Conservation (phyloP, 2,113 vertebrate species). For the Penelope pileata region DNA sequence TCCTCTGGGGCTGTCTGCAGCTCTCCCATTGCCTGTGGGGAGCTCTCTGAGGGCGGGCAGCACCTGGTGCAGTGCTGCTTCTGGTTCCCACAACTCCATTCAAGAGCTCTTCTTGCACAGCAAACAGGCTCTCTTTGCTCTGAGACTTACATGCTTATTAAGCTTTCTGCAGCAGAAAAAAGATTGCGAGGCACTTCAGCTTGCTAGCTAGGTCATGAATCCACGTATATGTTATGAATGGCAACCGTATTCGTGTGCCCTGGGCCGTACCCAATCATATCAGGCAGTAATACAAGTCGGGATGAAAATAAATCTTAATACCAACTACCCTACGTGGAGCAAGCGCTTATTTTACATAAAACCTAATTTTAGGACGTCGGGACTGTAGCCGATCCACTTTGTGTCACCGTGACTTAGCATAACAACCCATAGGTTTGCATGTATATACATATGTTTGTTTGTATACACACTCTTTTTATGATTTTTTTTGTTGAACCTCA, state of each 20-base stretch:
- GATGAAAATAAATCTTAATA: conserved; percentile 54
- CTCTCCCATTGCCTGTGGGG: background rate
- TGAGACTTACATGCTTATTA: background rate
- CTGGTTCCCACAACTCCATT: background rate
- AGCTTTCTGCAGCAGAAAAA: conserved; percentile 20
- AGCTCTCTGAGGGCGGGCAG: background rate
- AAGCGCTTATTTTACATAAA: conserved; percentile 51
- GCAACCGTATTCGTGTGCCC: background rate
- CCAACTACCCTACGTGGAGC: conserved; percentile 30
- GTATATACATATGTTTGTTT: background rate
- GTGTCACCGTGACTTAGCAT: conserved; percentile 4
- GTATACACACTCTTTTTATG: accelerated
- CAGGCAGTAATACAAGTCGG: background rate
- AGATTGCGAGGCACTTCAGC: conserved; percentile 31
- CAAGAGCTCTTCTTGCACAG: background rate
- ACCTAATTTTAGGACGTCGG: conserved; percentile 20
- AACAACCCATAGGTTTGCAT: background rate
- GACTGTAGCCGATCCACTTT: conserved; percentile 8
- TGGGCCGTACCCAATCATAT: conserved; percentile 42
- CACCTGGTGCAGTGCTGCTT: background rate
- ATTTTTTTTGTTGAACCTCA: background rate
- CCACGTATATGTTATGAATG: conserved; percentile 43
- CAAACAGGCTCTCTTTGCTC: background rate
- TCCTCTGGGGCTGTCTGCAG: background rate
- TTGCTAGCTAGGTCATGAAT: conserved; percentile 14